Evolutionary conservation across 2,888 invertebrate genomes (phyloP).

Genomic region (Pteria penguin): DNA sequence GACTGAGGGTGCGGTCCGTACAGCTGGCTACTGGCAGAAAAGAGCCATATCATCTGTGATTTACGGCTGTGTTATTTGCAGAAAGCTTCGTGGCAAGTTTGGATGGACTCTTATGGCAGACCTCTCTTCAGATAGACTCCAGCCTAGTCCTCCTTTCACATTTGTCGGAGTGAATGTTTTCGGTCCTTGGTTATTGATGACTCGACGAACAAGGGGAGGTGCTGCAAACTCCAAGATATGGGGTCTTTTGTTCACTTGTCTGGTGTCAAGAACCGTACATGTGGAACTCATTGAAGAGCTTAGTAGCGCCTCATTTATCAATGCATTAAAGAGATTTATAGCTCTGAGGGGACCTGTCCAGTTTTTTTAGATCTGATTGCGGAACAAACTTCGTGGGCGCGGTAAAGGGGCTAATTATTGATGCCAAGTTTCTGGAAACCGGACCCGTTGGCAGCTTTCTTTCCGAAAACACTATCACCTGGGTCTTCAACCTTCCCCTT

Average conservation of each 20-base stretch:
- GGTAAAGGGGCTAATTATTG: conserved; percentile 17
- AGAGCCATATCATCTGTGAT: conserved; percentile 36
- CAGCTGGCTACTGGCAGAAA: conserved; percentile 47
- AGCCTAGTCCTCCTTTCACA: conserved; percentile 43
- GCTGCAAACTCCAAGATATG: conserved; percentile 37
- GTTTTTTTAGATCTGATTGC: conserved; percentile 27
- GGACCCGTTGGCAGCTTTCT: conserved; percentile 15
- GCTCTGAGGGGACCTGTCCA: conserved; percentile 21
- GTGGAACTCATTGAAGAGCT: conserved; percentile 47
- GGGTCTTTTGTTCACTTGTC: conserved; percentile 50
- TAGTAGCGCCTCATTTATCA: conserved; percentile 41
- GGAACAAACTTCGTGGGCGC: conserved; percentile 42
- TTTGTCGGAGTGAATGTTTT: conserved; percentile 46
- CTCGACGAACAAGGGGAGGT: conserved; percentile 28
- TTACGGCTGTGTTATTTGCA: conserved; percentile 34
- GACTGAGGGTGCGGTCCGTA: conserved; percentile 43
- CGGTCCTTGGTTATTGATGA: conserved; percentile 37
- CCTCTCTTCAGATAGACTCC: conserved; percentile 40
- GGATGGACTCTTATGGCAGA: conserved; percentile 27
- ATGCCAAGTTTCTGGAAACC: conserved; percentile 12
- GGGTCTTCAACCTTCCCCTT: conserved; percentile 45
- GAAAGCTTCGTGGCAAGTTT: conserved; percentile 28
- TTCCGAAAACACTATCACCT: conserved; percentile 5
- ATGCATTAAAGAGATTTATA: conserved; percentile 35
- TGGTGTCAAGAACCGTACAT: conserved; percentile 42